Base-by-base conservation (phyloP, 2,797 vertebrate species). In the Champsocephalus esox region DNA sequence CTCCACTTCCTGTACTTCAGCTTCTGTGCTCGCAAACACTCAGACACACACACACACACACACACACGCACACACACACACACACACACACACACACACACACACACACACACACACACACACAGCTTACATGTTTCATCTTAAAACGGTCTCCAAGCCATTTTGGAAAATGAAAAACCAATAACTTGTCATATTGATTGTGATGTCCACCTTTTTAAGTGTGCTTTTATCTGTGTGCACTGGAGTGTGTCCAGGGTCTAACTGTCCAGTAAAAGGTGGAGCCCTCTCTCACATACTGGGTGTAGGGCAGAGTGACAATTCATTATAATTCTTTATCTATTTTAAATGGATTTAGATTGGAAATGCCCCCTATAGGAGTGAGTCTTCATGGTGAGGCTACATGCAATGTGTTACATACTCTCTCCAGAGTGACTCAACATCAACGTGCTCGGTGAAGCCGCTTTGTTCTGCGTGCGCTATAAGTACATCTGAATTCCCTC, bases 101-200 rank as follows among this genome's bases (percentile, higher is more conserved):
- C 21, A 21, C 21, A 21, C 21, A 21, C 21, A 21, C 21, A 21
- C 21, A 21, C 21, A 21, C 34, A 10, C 46, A 77, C 61, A 46
- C 62, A 62, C 13, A 7, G 45, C 43, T 85, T 78, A 80, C 80
- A 43, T 59, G 66, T 59, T 14, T 76, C 55, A 59, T 72, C 51
- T 78, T 38, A 9, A 57, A 64, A 71, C 73, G 58, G 66, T 74
- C 81, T 85, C 24, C 10, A 2, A 74, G 73, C 71, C 50, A 74
- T 87, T 79, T 67, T 66, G 46, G 70, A 66, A 83, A 83, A 85
- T 74, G 38, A 84, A 75, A 78, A 60, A 64, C 52, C 77, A 73
- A 73, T 79, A 65, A 48, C 67, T 76, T 80, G 64, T 82, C 61
- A 86, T 86, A 85, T 78, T 43, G 16, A 84, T 87, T 84, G 56